Evolutionary conservation across 2,113 vertebrate genomes (phyloP).

Genomic region (Pachyramphus minor): DNA sequence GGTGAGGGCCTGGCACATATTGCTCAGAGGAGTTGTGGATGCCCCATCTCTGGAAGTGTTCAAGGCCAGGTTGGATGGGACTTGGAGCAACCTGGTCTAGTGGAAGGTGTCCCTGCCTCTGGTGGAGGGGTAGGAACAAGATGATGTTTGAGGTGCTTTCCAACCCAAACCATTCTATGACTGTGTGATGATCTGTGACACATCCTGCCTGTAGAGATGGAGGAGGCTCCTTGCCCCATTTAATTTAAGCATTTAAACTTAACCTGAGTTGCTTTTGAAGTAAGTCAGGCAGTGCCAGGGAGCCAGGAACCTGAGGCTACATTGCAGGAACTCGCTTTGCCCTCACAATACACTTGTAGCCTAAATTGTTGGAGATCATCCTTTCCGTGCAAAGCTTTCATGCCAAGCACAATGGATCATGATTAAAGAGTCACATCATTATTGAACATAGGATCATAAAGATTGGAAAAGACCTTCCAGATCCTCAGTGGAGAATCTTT

Average conservation of each 20-base stretch:
- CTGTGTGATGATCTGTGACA: neutral
- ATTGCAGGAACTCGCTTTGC: neutral
- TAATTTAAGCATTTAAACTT: neutral
- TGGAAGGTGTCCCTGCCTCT: neutral
- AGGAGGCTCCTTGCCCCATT: neutral
- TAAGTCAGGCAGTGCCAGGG: rapidly evolving
- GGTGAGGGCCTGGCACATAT: neutral
- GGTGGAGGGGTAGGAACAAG: neutral
- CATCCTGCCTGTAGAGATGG: rapidly evolving
- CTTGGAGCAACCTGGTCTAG: neutral
- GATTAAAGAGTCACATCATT: neutral
- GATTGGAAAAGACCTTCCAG: neutral
- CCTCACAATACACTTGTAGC: rapidly evolving
- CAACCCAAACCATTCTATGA: neutral
- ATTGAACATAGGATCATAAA: neutral
- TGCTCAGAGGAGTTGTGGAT: neutral
- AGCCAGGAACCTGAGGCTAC: neutral
- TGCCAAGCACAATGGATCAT: neutral
- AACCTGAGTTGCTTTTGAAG: neutral
- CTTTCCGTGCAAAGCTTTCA: neutral
- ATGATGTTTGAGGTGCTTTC: neutral
- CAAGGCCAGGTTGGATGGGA: rapidly evolving
- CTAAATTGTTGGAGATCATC: rapidly evolving
- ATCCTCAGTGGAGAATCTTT: neutral
- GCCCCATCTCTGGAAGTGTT: neutral